Evolutionary conservation across 2,888 invertebrate genomes (phyloP), one percentile per base, ranked within the genome.

Genomic region (Cenopis cana): DNA sequence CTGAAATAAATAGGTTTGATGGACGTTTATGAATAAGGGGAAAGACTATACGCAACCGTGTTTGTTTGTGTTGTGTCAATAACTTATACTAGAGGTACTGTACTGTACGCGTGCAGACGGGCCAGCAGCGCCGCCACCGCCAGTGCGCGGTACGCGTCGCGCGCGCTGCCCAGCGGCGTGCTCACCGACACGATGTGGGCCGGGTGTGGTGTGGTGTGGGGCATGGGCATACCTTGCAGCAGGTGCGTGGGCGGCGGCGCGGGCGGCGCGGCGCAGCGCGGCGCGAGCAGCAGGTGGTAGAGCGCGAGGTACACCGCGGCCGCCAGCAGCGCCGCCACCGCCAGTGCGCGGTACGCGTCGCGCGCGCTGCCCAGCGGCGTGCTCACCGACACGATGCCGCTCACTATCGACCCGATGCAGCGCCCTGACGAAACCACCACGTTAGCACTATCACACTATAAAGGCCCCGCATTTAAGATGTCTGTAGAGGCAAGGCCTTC

Each of bases 201-300:
- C 3, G 33, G 0, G 33, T 8, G 8, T 33, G 8, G 3, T 5
- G 33, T 33, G 9, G 5, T 8, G 33, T 8, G 33, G 33, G 33
- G 6, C 24, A 24, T n/a, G n/a, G n/a, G n/a, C 9, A n/a, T 90
- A 95, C 96, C 95, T 94, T 95, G 95, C 73, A 95, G 91, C 73
- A 95, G 89, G 46, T 95, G 94, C 41, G 94, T 94, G 59, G 96
- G 96, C 76, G 95, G 94, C 14, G 96, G 94, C 33, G 95, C 95
- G 33, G 95, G 93, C 76, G 95, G 95, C 38, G 96, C 95, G 61
- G 95, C 95, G 86, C 96, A 97, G 71, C 95, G 94, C 49, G 97
- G 96, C 65, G 96, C 96, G 79, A 97, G 88, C 80, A 96, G 93
- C 80, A 96, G 94, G 84, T 97, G 96, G 85, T 97, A 97, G 1